phyloP scores from a whole-genome alignment of 2,888 invertebrate genomes.

The Lycia hirtaria region DNA sequence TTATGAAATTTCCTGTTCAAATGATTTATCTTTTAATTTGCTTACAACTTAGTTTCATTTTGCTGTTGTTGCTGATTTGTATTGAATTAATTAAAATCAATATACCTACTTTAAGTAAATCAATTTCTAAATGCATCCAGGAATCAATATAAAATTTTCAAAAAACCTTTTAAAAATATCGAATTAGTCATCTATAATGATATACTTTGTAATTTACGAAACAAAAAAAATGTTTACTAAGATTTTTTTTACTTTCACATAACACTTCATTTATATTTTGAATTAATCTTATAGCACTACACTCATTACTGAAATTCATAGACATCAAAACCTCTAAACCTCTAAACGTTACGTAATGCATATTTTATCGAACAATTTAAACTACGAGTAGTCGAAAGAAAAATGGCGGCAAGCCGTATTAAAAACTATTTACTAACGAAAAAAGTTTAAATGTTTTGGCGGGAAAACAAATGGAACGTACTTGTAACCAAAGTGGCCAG shows the following conservation, averaged over 20 bases:
- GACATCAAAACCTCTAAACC: neutral
- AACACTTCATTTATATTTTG: too few species aligned
- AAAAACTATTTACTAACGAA: neutral
- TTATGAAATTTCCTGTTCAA: slow-evolving; percentile 3
- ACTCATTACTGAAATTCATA: neutral
- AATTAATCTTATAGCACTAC: neutral
- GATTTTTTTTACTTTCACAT: too few species aligned
- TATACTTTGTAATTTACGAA: too few species aligned
- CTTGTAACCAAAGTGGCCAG: slow-evolving; percentile 52
- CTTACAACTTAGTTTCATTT: neutral
- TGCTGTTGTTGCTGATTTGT: neutral
- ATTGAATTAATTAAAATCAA: neutral
- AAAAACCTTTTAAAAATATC: too few species aligned
- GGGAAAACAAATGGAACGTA: slow-evolving; percentile 50
- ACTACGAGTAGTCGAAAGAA: too few species aligned
- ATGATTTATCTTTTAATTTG: neutral
- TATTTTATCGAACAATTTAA: neutral
- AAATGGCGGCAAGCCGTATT: too few species aligned
- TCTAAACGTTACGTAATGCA: neutral
- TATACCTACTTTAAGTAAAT: too few species aligned
- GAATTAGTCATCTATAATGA: too few species aligned
- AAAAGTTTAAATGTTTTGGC: neutral
- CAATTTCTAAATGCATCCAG: too few species aligned
- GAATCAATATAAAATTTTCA: too few species aligned
- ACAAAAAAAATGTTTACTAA: too few species aligned